phyloP scores from a whole-genome alignment of 2,113 vertebrate species.

The Atherinomorus stipes region DNA sequence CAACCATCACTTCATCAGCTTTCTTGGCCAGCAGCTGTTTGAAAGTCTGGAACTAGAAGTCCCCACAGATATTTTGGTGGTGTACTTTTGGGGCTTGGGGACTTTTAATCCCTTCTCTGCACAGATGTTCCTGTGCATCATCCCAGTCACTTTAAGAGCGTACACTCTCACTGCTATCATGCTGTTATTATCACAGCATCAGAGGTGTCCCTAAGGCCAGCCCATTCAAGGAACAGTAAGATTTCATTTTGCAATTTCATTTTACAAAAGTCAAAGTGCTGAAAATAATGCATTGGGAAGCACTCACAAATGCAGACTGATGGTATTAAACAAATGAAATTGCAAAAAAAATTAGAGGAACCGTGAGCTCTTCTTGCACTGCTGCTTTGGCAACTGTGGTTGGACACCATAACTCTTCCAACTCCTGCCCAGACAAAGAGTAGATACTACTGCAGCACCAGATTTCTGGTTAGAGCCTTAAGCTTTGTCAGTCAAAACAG shows the following conservation, averaged over 20 bases:
- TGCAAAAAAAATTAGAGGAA: too few species aligned
- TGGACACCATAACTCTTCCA: too few species aligned
- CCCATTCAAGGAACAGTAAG: neutral
- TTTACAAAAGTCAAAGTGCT: too few species aligned
- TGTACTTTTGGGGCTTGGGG: neutral
- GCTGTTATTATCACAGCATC: neutral
- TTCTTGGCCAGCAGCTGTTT: neutral
- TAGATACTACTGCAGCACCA: too few species aligned
- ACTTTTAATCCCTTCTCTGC: neutral
- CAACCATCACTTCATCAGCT: neutral
- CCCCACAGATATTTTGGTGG: neutral
- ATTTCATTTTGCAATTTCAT: neutral
- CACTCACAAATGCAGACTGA: too few species aligned
- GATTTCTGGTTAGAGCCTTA: too few species aligned
- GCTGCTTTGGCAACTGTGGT: too few species aligned
- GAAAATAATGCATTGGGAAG: too few species aligned
- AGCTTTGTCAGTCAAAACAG: too few species aligned
- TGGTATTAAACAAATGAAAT: too few species aligned
- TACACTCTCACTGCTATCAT: neutral
- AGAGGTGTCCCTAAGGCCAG: neutral
- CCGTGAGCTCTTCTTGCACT: too few species aligned
- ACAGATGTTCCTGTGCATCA: conserved; percentile 7
- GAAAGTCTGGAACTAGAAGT: neutral
- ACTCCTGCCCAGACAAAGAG: too few species aligned
- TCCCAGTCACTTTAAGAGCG: neutral